phyloP scores from a whole-genome alignment of 2,113 vertebrate genomes.

The Lynx canadensis region DNA sequence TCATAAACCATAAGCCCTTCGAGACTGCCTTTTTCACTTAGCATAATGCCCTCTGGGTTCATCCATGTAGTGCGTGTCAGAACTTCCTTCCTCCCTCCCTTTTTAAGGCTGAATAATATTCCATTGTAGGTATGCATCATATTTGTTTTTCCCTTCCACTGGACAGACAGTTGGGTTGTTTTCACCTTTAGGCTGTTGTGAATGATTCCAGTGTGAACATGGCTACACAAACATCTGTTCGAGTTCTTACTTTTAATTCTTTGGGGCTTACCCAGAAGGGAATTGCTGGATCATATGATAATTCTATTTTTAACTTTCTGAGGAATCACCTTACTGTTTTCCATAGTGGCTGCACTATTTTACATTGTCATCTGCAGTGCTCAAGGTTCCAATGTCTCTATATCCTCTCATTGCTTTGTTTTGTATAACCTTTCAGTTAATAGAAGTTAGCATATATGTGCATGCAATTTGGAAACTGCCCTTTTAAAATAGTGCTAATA shows the following conservation, averaged over 20 bases:
- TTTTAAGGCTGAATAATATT: not conserved
- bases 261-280: not conserved
- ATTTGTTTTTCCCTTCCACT: not conserved
- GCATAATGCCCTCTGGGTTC: not conserved
- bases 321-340: not conserved
- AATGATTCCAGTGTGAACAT: not conserved
- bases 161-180: not conserved
- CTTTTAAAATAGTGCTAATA: conserved; percentile 14
- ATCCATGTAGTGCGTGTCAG: not conserved
- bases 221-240: not conserved
- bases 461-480: not conserved
- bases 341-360: not conserved
- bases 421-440: not conserved
- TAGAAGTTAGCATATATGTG: not conserved
- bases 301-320: not conserved
- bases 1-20: not conserved
- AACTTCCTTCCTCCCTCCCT: not conserved
- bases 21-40: not conserved
- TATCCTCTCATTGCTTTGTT: not conserved
- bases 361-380: not conserved
- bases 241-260: not conserved
- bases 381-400: not conserved
- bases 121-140: not conserved
- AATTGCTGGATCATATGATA: not conserved
- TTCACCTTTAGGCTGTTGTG: not conserved